Evolutionary conservation across 2,113 vertebrate genomes (phyloP).

Genomic region (Peromyscus polionotus): DNA sequence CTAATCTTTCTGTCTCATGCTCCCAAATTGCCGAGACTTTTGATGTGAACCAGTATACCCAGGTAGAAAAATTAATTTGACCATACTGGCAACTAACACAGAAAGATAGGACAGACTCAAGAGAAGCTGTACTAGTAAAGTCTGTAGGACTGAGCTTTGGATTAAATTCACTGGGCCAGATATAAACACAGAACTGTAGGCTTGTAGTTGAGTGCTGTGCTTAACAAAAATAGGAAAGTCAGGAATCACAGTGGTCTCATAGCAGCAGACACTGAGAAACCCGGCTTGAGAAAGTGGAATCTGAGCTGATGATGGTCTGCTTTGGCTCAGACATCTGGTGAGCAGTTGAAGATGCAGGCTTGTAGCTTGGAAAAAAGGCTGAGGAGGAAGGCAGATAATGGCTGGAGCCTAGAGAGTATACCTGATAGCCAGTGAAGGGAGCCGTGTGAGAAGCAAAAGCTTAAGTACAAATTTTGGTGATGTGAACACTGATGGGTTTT

Average conservation of each 20-base stretch:
- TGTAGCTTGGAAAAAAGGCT: constrained; percentile 6
- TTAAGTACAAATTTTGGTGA: constrained; percentile 55
- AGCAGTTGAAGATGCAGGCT: constrained; percentile 42
- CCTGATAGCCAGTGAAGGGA: constrained; percentile 39
- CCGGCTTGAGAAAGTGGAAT: constrained; percentile 28
- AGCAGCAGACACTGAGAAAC: constrained; percentile 23
- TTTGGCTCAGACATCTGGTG: constrained; percentile 58
- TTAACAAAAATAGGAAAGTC: constrained; percentile 2
- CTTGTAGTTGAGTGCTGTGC: not conserved
- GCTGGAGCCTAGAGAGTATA: not conserved
- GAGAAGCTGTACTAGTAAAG: not conserved
- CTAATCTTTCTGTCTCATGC: not conserved
- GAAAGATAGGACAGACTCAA: not conserved
- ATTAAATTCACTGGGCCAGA: not conserved
- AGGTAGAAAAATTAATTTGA: not conserved
- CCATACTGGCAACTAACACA: not conserved
- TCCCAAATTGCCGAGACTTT: not conserved
- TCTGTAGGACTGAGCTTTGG: not conserved
- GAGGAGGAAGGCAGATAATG: constrained; percentile 49
- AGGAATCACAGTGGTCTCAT: not conserved
- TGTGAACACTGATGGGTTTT: constrained; percentile 42
- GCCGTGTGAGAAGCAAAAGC: constrained; percentile 12
- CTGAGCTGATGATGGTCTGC: constrained; percentile 32
- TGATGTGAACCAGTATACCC: rapidly evolving
- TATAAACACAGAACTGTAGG: not conserved